Conservation (phyloP, 2,888 invertebrate species). For the Mesochorus sp. region DNA sequence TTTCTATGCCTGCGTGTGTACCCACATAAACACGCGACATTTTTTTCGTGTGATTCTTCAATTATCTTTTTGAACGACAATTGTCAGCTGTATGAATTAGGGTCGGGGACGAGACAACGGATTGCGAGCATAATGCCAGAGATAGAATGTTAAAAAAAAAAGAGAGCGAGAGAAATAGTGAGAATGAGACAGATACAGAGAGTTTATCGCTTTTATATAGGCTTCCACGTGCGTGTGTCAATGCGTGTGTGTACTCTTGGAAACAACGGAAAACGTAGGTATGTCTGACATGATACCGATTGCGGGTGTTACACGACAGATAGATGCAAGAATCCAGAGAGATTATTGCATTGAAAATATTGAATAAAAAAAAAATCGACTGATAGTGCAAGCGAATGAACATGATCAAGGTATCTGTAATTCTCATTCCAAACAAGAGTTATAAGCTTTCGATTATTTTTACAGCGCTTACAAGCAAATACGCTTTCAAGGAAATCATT, state of each 20-base stretch:
- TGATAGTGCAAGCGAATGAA: conserved; percentile 27
- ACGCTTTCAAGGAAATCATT: too few relatives aligned
- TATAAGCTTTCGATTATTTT: background rate
- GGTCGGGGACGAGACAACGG: conserved; percentile 53
- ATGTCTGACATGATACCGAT: conserved; percentile 32
- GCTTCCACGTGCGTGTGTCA: too few relatives aligned
- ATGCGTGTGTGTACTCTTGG: conserved; percentile 31
- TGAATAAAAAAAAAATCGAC: conserved; percentile 5
- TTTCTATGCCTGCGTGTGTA: background rate
- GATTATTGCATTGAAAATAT: conserved; percentile 15
- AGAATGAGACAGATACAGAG: conserved; percentile 28
- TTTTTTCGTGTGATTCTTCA: conserved; percentile 24
- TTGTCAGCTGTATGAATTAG: conserved; percentile 48
- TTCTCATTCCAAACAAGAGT: background rate
- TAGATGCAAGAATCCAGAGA: conserved; percentile 25
- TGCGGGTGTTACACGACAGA: conserved; percentile 46
- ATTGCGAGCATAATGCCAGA: conserved; percentile 35
- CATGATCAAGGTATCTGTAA: conserved; percentile 10
- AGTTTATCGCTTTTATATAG: conserved; percentile 50
- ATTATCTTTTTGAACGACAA: conserved; percentile 38
- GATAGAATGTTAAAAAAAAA: conserved; percentile 46
- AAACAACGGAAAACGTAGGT: conserved; percentile 41
- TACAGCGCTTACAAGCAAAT: too few relatives aligned
- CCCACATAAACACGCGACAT: background rate
- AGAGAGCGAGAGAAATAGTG: conserved; percentile 4